Evolutionary conservation across 2,888 invertebrate species (phyloP), one percentile per base, ranked within the genome.

Genomic region (Toxonevra muliebris): DNA sequence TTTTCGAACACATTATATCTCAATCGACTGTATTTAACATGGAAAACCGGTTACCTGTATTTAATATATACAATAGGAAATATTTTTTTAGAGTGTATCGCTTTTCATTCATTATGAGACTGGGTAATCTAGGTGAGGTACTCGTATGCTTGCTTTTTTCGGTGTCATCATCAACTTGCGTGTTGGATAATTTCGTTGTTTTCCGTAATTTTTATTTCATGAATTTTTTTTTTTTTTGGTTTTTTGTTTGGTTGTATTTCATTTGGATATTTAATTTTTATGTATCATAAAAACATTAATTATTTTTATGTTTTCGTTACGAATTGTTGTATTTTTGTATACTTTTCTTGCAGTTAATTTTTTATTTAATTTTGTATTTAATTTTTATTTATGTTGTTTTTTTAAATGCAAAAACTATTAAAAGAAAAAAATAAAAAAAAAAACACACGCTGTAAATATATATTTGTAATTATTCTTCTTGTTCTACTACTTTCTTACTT

Each of bases 71-170:
- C 30, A 4, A 30, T 30, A 30, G 7, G 7, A 30, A 4, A 30
- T 30, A 30, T 30, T 30, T 30, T 30, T 30, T 30, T 30, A 30
- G 30, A 30, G 30, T 30, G 30, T 30, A 30, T 30, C 59, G 58
- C 67, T 69, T 69, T 72, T 70, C 68, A 79, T 69, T 76, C 76
- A 76, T 75, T 72, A 73, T 71, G 73, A 74, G 75, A 73, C 77
- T 75, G 76, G 75, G 74, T 76, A 79, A 76, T 77, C 75, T 78
- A 75, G 58, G 62, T 60, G 12, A 20, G 45, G 59, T 50, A 53
- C 50, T 62, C 65, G 50, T 66, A 66, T 62, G 65, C 65, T 71
- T 66, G 69, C 54, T 65, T 64, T 60, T 61, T 30, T 30, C 61
- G 66, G 66, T 68, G 66, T 71, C 66, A 65, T 65, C 65, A 60